Conservation (phyloP, 2,797 vertebrate species). For the Darevskia mixta region DNA sequence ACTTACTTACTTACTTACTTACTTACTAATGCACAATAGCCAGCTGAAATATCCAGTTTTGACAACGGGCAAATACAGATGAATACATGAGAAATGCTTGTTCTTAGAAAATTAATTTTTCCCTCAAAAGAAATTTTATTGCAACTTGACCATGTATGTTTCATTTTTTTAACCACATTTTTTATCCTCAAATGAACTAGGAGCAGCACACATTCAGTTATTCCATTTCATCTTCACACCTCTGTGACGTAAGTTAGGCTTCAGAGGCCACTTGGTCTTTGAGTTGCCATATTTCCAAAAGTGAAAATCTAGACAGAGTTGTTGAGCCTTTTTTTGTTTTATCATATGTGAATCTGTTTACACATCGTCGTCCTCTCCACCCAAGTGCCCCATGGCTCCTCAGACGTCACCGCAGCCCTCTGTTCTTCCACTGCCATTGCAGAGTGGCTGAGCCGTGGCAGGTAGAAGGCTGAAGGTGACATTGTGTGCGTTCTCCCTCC, state of each 20-base stretch:
- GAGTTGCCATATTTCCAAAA: too few species aligned
- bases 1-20: too few species aligned
- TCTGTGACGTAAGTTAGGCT: not conserved
- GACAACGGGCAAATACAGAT: not conserved
- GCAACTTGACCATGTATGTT: not conserved
- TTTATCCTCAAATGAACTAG: not conserved
- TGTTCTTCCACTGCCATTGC: slow-evolving; percentile 68
- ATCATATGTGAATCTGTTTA: too few species aligned
- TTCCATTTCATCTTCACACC: not conserved
- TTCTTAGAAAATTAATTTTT: not conserved
- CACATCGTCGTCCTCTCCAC: slow-evolving; percentile 44
- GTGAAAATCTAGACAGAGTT: too few species aligned
- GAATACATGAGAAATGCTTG: not conserved
- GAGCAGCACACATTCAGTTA: not conserved
- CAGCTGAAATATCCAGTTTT: not conserved
- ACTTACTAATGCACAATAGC: not conserved
- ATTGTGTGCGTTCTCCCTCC: slow-evolving; percentile 98
- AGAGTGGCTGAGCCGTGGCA: slow-evolving; percentile 5
- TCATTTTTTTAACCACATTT: not conserved
- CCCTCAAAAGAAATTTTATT: not conserved
- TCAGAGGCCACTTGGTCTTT: not conserved
- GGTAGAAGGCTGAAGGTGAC: slow-evolving; percentile 91
- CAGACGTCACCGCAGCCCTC: slow-evolving; percentile 61
- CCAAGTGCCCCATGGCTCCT: not conserved
- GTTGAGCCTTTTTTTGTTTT: too few species aligned